Base-by-base conservation (phyloP, 2,797 vertebrate species). In the Gymnocypris eckloni region DNA sequence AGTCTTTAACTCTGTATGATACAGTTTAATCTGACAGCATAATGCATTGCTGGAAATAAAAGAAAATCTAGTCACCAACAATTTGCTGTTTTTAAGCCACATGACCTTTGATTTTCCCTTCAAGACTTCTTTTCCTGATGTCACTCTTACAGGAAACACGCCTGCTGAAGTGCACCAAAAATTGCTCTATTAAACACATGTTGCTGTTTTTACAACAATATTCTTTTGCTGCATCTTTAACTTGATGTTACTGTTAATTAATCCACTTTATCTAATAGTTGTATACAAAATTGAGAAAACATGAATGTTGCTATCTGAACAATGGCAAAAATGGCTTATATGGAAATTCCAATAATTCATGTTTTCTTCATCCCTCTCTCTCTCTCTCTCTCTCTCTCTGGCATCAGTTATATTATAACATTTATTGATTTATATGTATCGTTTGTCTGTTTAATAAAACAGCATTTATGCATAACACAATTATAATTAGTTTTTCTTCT, bases 11-110 rank as follows among this genome's bases (percentile, higher is more conserved):
- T 13, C 77, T 61, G 12, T 43, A 45, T 20, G 25, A 66, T 18
- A 45, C 22, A 4, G 10, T 77, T 33, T 77, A 79, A 45, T 79
- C 22, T 66, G 77, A 28, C 59, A 79, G 10, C n/a, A 64, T 66
- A 45, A 43, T 33, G 52, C 12, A 18, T 12, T 16, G 54, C 22
- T 11, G 76, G 12, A 43, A 43, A 61, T 78, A 6, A 79, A 78
- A 61, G 22, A 4, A 4, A 2, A 13, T 78, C 1, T 61, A 41
- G 75, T 41, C 25, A 78, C 52, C 54, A 78, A 10, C 25, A n/a
- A 78, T 59, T 13, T 61, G 18, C 12, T 41, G 20, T 78, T 78
- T 77, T 59, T 59, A 59, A 41, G 12, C 20, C 12, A 37, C 37
- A 41, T 25, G 3, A 13, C 9, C 50, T 54, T 56, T 39, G 52